Base-by-base conservation (phyloP, 2,888 invertebrate genomes). In the Sinelater perroti region DNA sequence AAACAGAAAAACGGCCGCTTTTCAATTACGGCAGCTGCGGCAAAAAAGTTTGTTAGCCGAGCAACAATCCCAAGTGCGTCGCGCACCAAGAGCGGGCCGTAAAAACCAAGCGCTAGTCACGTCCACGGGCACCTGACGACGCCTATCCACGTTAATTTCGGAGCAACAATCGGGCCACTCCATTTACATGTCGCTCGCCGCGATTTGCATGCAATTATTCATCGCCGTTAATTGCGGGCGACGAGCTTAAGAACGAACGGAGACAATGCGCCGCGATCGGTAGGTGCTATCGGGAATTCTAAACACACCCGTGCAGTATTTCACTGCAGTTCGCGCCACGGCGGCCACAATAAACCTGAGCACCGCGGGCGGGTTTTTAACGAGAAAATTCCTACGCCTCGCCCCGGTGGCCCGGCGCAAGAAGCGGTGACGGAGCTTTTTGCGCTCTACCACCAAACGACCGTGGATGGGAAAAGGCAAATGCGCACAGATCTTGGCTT, bases 331-430 rank as follows among this genome's bases (percentile, higher is more conserved):
- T 26, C 35, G 21, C 24, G 24, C 42, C 26, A 49, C 35, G 31
- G 24, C 13, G 44, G 28, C 44, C 31, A 36, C 42, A 44, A 56
- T 56, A 56, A 56, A 56, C 50, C 38, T 49, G 46, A 31, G 30
- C 33, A 44, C 49, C 56, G 49, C 50, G 28, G 56, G 56, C 56
- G 36, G 35, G 33, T 44, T 47, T 50, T 56, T 56, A 56, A 56
- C 56, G 50, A 56, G 56, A 56, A 56, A 54, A 56, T 56, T 56
- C 56, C 50, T 46, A 55, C 55, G 40, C 36, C 38, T 40, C 38
- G 31, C 14, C 47, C 40, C 30, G 31, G 30, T 55, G 38, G 28
- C 28, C 28, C 40, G 28, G 30, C 14, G 33, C 35, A 21, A 42
- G 35, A 53, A 51, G 31, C 26, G 33, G 28, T 18, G 45, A 18